Evolutionary conservation across 2,888 invertebrate genomes (phyloP).

Genomic region (Steinernema hermaphroditum): DNA sequence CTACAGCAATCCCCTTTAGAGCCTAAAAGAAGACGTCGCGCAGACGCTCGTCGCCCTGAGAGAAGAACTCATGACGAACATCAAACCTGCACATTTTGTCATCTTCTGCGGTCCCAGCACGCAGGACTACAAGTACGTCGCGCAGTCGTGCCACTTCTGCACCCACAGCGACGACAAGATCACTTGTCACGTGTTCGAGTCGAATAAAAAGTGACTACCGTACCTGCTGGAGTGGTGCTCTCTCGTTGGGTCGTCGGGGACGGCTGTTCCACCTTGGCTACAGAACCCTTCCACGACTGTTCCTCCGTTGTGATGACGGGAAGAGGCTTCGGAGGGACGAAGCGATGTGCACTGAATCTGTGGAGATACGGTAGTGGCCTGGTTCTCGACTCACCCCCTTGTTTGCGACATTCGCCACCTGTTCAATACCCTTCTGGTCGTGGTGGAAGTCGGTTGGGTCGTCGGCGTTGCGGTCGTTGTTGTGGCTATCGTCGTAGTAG

Average conservation of each 20-base stretch:
- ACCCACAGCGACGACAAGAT: constrained; percentile 6
- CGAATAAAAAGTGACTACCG: neutral
- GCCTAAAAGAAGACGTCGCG: neutral
- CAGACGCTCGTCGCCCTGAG: neutral
- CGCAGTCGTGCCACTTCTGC: constrained; percentile 25
- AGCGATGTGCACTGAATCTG: neutral
- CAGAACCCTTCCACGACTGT: neutral
- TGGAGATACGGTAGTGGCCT: too few species aligned
- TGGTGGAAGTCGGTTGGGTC: neutral
- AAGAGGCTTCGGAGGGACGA: neutral
- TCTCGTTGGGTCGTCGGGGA: too few species aligned
- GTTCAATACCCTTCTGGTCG: neutral
- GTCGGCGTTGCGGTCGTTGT: neutral
- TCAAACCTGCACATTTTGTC: neutral
- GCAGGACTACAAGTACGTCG: constrained; percentile 9
- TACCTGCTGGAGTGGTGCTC: neutral
- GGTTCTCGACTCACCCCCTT: neutral
- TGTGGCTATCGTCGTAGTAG: constrained; percentile 17
- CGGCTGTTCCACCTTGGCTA: neutral
- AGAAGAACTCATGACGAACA: neutral
- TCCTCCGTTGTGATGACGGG: constrained; percentile 3
- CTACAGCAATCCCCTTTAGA: neutral
- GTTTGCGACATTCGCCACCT: neutral
- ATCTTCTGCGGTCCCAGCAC: constrained; percentile 15
- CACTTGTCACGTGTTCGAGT: constrained; percentile 19